phyloP scores from a whole-genome alignment of 1,140 invertebrate genomes.

The Drosophila truncata region DNA sequence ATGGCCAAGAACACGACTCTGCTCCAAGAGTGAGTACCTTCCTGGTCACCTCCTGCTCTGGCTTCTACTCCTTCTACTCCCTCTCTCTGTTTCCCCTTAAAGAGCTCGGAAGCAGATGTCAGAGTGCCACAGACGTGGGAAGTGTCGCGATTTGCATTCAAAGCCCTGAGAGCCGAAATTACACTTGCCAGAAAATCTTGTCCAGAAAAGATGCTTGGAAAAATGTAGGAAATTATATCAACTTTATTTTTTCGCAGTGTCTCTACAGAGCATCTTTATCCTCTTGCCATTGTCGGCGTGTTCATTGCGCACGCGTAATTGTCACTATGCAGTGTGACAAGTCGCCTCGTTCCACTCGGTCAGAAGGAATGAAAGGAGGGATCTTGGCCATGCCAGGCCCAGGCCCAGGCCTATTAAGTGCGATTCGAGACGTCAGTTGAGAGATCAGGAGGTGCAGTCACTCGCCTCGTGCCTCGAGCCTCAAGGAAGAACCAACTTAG shows the following conservation, averaged over 20 bases:
- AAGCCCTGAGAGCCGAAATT: slow-evolving; percentile 16
- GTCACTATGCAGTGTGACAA: slow-evolving; percentile 74
- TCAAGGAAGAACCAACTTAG: slow-evolving; percentile 8
- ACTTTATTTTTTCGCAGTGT: slow-evolving; percentile 2
- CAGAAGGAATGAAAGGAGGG: slow-evolving; percentile 7
- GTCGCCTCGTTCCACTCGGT: neutral
- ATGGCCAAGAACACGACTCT: slow-evolving; percentile 83
- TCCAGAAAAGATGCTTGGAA: too few species aligned
- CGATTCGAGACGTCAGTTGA: slow-evolving; percentile 71
- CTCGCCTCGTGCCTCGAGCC: slow-evolving; percentile 15
- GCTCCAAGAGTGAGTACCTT: slow-evolving; percentile 13
- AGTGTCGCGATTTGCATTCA: slow-evolving; percentile 55
- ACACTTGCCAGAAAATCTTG: neutral
- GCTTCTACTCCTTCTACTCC: neutral
- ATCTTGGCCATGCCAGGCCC: slow-evolving; percentile 3
- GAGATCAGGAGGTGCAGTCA: slow-evolving; percentile 32
- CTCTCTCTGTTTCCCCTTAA: neutral
- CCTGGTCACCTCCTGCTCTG: slow-evolving; percentile 20
- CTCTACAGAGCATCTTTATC: neutral
- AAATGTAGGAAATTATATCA: neutral
- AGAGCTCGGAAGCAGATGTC: slow-evolving; percentile 49
- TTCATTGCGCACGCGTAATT: slow-evolving; percentile 76
- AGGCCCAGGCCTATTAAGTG: slow-evolving; percentile 65
- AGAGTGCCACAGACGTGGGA: slow-evolving; percentile 47
- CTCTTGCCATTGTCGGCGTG: slow-evolving; percentile 35